Evolutionary conservation across 2,113 vertebrate species (phyloP), one percentile per base, ranked within the genome.

Genomic region (Ochotona princeps): DNA sequence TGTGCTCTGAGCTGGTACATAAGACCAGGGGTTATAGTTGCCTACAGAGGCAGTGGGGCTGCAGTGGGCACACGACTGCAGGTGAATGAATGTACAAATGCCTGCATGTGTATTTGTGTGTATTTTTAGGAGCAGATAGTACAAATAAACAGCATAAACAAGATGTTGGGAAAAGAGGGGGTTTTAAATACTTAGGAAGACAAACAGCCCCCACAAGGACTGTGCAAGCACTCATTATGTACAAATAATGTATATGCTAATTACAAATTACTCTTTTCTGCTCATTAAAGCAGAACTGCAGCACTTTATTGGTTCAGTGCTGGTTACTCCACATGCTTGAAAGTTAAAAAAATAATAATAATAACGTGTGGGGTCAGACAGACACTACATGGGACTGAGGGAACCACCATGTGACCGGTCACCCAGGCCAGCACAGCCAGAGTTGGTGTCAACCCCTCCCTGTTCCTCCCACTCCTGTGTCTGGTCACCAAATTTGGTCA

Each of bases 231-330:
- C 95, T 95, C 93, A 79, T 97, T 94, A 93, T 57, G 74, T 94
- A 94, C 94, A 97, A 96, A 97, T 96, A 96, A 96, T 95, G 93
- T 95, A 94, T 89, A 94, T 30, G 87, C 95, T 96, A 96, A 97
- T 96, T 95, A 95, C 91, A 96, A 96, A 97, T 93, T 93, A 94
- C 92, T 93, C 87, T 91, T 93, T 85, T 91, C 94, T 97, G 84
- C 96, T 96, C 95, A 87, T 96, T 96, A 96, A 95, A 94, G 94
- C 74, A 90, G 87, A 96, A 82, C 93, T 78, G 78, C 82, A 67
- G 75, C 47, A 87, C 92, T 96, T 95, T 96, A 93, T 95, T 90
- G 82, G 93, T 90, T 95, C 92, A 79, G 35, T 94, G 61, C 74
- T 85, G 75, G 92, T 94, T 94, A 49, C 73, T 90, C 51, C 87